Evolutionary conservation across 64 coral and sea anemone genomes (phyloP), one percentile per base, ranked within the genome.

Genomic region (Anthopleura sola): DNA sequence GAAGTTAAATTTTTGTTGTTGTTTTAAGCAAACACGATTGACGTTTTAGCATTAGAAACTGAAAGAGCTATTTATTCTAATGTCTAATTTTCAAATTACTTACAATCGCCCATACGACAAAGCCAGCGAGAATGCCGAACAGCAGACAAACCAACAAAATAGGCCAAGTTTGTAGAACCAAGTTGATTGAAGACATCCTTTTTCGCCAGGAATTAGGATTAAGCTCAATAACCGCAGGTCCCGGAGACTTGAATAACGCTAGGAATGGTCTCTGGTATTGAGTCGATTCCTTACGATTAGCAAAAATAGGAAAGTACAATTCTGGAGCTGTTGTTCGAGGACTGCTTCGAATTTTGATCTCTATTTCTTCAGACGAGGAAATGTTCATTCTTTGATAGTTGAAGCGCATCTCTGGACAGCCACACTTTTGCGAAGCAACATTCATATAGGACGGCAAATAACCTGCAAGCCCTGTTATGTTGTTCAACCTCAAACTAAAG

Each of bases 201-300:
- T 78, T 32, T 19, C 20, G 9, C 76, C 76, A 78, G 4, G 76
- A 78, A 6, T 28, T 38, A 81, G 2, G 26, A 7, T 48, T 48
- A 19, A 81, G 1, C 17, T 48, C 9, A 9, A 81, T 28, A 17
- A 81, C 28, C 1, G 78, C 78, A 26, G 78, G 78, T 11, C 78
- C 78, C 13, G 78, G 78, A 3, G 78, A 81, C 20, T 26, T 20
- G 38, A 48, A 81, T 17, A 81, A 17, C 37, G 38, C 78, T 48
- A 81, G 78, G 23, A 81, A 81, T 32, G 38, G 38, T 32, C 78
- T 81, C 78, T 81, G 78, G 49, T 26, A 81, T 26, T 81, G 78
- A 44, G 38, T 81, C 6, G 21, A n/a, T 81, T 81, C 78, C 17
- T 81, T 81, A 46, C 37, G 38, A 29, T 81, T 81, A 21, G 78